These are phyloP conservation scores for Leptopilina boulardi DNA, from an alignment of 1,140 invertebrate genomes.

Conservation along the genomic window DNA sequence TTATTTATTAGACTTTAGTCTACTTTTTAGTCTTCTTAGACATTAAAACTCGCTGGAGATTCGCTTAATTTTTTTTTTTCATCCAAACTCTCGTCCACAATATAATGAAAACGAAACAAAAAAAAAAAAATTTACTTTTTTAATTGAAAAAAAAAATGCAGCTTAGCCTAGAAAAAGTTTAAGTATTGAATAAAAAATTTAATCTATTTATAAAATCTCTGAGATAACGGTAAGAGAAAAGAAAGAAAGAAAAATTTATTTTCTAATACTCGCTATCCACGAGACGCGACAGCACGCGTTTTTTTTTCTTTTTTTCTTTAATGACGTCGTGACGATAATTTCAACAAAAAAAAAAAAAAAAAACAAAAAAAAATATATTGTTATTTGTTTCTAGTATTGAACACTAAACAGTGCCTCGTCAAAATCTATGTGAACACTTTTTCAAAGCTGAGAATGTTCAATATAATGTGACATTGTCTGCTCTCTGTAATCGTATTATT, in stretches of 20 bases:
- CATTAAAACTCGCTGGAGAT: no score
- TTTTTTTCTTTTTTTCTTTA: neutral
- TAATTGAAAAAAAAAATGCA: conserved; percentile 29
- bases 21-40: neutral
- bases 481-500: conserved; percentile 66
- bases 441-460: conserved; percentile 67
- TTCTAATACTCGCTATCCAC: conserved; percentile 62
- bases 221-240: conserved; percentile 63
- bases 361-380: conserved; percentile 58
- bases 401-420: conserved; percentile 75
- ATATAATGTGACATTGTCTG: conserved; percentile 64
- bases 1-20: no score
- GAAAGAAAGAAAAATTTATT: conserved; percentile 70
- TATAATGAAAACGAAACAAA: neutral
- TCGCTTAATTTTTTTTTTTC: no score
- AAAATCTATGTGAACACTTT: conserved; percentile 72
- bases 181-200: conserved; percentile 52
- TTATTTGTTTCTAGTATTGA: conserved; percentile 73
- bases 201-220: conserved; percentile 58
- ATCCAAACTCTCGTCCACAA: neutral
- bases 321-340: conserved; percentile 63
- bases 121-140: conserved; percentile 1
- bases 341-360: no score
- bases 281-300: conserved; percentile 45
- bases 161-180: conserved; percentile 50